Conservation (phyloP, 2,888 invertebrate genomes). For the Disparrhopalites patrizii region DNA sequence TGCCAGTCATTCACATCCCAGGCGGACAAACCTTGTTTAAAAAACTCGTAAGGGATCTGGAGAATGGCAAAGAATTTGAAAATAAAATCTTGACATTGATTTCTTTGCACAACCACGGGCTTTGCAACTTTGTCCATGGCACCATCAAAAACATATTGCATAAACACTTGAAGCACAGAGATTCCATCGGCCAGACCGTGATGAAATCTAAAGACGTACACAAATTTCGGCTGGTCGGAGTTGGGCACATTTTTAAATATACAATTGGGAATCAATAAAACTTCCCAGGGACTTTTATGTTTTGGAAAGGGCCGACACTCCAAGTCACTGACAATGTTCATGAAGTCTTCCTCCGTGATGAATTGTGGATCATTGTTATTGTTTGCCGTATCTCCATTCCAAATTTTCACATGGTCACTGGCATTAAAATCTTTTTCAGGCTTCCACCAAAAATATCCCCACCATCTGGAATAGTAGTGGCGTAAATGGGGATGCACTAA, state of each 20-base stretch:
- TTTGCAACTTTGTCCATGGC: conserved; percentile 38
- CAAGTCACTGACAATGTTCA: conserved; percentile 23
- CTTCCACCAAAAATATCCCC: conserved; percentile 33
- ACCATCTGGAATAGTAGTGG: conserved; percentile 27
- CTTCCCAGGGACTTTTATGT: conserved; percentile 33
- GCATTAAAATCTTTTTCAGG: conserved; percentile 16
- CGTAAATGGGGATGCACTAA: conserved; percentile 21
- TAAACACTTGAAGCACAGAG: conserved; percentile 40
- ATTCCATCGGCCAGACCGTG: conserved; percentile 42
- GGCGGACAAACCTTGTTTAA: conserved; percentile 41
- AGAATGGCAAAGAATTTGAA: conserved; percentile 34
- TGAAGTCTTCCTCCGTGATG: conserved; percentile 29
- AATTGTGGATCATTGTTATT: conserved; percentile 15
- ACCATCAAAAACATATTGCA: conserved; percentile 44
- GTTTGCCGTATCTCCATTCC: conserved; percentile 8
- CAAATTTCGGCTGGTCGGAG: conserved; percentile 25
- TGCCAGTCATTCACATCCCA: conserved; percentile 45
- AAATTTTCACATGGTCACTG: conserved; percentile 24
- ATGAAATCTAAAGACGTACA: conserved; percentile 26
- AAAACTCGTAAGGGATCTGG: conserved; percentile 44
- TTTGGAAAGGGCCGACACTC: conserved; percentile 26
- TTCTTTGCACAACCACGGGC: conserved; percentile 35
- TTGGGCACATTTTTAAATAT: conserved; percentile 22
- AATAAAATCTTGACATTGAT: conserved; percentile 30
- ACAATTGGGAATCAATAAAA: conserved; percentile 18